These are phyloP conservation scores for Megalops cyprinoides DNA, from an alignment of 2,797 vertebrate species.

Conservation along the genomic window DNA sequence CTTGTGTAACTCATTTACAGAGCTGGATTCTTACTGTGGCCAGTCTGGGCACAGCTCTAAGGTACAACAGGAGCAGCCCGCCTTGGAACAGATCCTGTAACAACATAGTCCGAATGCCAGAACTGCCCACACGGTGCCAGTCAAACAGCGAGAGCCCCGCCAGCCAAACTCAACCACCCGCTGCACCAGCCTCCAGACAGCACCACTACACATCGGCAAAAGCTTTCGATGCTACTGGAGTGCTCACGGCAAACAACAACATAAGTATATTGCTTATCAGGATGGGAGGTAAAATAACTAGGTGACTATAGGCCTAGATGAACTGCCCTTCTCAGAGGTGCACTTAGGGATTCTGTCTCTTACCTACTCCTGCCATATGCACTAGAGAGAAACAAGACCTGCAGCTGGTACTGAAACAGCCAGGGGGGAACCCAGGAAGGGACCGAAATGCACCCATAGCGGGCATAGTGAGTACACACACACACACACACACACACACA, in stretches of 20 bases:
- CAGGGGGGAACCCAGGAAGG: not conserved
- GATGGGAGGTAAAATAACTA: no score
- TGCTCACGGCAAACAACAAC: no score
- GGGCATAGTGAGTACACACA: no score
- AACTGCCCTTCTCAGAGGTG: not conserved
- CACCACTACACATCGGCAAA: not conserved
- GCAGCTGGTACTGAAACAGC: not conserved
- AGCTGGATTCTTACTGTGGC: not conserved
- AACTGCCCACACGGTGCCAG: no score
- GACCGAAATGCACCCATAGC: not conserved
- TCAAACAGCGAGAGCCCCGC: no score
- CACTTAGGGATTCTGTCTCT: not conserved
- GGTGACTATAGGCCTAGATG: not conserved
- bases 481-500: conserved; percentile 19
- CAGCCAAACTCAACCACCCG: no score
- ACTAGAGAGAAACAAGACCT: not conserved
- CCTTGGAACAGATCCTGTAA: no score
- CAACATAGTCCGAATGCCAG: no score
- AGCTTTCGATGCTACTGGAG: no score
- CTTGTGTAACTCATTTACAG: not conserved
- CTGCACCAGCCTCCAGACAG: no score
- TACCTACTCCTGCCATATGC: not conserved
- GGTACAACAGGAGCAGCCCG: not conserved
- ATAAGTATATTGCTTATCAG: no score
- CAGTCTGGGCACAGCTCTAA: not conserved